Conservation (phyloP, 2,797 vertebrate species). For the Ctenopoma multispine region DNA sequence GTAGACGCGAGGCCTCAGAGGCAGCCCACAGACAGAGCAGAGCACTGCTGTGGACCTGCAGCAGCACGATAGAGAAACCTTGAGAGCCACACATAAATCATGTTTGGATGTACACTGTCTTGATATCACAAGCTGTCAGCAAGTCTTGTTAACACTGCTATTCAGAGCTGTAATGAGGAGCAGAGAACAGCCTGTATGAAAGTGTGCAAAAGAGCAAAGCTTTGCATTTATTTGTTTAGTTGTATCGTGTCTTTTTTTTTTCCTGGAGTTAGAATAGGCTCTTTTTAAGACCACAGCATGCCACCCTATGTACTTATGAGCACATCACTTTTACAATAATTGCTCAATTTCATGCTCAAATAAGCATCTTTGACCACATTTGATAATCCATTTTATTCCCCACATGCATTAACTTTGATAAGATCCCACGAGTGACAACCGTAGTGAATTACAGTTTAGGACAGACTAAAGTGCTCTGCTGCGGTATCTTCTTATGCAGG, state of each 20-base stretch:
- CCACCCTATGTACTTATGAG: constrained; percentile 34
- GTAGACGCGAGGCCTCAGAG: constrained; percentile 70
- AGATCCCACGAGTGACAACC: constrained; percentile 71
- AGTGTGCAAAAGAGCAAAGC: constrained; percentile 59
- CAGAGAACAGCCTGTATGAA: constrained; percentile 66
- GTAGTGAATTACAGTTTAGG: constrained; percentile 64
- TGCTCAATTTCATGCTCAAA: constrained; percentile 68
- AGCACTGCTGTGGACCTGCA: constrained; percentile 66
- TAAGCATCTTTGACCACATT: constrained; percentile 74
- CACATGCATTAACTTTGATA: constrained; percentile 70
- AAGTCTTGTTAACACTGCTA: constrained; percentile 77
- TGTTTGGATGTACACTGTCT: constrained; percentile 79
- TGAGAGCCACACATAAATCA: constrained; percentile 80
- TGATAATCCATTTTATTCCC: constrained; percentile 74
- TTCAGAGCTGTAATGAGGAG: constrained; percentile 78
- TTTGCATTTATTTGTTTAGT: constrained; percentile 59
- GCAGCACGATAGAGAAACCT: constrained; percentile 71
- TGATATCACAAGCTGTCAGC: constrained; percentile 80
- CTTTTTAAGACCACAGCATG: constrained; percentile 49
- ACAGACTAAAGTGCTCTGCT: constrained; percentile 62
- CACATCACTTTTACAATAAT: constrained; percentile 64
- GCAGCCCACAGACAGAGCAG: constrained; percentile 64
- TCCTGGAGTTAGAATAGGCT: constrained; percentile 35
- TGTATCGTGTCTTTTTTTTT: constrained; percentile 29
- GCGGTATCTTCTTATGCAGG: constrained; percentile 71